phyloP scores from a whole-genome alignment of 1,140 invertebrate genomes.

The Formica exsecta region DNA sequence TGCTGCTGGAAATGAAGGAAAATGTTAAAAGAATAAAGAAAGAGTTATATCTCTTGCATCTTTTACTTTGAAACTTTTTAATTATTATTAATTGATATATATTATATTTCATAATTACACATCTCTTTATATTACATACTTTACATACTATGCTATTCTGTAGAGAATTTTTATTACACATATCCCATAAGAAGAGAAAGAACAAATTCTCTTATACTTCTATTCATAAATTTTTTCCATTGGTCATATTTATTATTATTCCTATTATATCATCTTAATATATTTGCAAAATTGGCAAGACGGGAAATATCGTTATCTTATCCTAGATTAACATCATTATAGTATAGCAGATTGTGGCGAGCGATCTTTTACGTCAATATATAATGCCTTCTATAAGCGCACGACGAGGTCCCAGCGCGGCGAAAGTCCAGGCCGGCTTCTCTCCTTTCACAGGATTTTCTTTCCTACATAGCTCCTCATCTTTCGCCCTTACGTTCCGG shows the following conservation, averaged over 20 bases:
- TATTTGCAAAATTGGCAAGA: neutral
- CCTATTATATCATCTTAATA: neutral
- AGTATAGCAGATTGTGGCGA: conserved; percentile 4
- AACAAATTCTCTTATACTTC: neutral
- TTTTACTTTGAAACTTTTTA: neutral
- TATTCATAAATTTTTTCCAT: neutral
- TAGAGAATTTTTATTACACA: neutral
- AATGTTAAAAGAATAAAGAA: conserved; percentile 3
- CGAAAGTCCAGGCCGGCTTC: conserved; percentile 70
- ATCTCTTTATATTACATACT: neutral
- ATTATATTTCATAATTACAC: too few relatives aligned
- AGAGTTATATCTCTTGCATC: neutral
- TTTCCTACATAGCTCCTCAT: conserved; percentile 65
- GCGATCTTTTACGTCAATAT: conserved; percentile 20
- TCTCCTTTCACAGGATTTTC: conserved; percentile 75
- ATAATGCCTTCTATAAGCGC: conserved; percentile 65
- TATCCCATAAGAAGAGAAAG: neutral
- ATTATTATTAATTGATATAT: neutral
- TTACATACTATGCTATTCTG: neutral
- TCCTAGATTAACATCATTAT: conserved; percentile 24
- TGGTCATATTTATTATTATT: neutral
- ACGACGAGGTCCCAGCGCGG: conserved; percentile 72
- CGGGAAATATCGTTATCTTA: neutral
- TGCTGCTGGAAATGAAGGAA: neutral
- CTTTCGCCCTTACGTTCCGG: conserved; percentile 68